Evolutionary conservation across 2,888 invertebrate species (phyloP).

Genomic region (Cosmia pyralina): DNA sequence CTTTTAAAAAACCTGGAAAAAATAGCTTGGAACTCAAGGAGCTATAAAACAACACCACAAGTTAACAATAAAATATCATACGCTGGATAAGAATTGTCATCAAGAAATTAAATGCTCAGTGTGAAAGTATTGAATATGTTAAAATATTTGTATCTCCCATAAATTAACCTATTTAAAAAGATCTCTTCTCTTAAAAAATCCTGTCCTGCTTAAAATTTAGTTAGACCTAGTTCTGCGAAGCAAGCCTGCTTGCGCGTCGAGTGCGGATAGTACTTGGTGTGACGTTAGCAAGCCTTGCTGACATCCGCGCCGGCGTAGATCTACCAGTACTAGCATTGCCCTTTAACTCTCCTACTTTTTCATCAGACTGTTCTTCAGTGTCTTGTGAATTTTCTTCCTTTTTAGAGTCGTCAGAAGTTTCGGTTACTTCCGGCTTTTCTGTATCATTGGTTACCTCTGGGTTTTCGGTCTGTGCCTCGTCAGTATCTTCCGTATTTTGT

Average conservation of each 20-base stretch:
- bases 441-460: background rate
- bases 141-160: background rate
- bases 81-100: background rate
- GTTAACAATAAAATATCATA: background rate
- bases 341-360: slow-evolving; percentile 62
- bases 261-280: slow-evolving; percentile 79
- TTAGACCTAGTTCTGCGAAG: slow-evolving; percentile 65
- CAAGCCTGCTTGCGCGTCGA: slow-evolving; percentile 77
- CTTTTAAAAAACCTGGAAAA: background rate
- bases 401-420: slow-evolving; percentile 11
- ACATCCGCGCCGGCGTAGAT: slow-evolving; percentile 73
- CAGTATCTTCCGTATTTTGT: slow-evolving; percentile 4
- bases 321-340: slow-evolving; percentile 63
- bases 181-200: background rate
- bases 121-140: background rate
- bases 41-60: too few relatives aligned
- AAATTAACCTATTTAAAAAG: background rate
- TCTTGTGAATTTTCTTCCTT: slow-evolving; percentile 10
- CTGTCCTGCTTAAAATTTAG: slow-evolving; percentile 7
- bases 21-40: background rate
- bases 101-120: background rate
- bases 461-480: background rate
- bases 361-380: slow-evolving; percentile 23
- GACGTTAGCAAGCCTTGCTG: slow-evolving; percentile 70
- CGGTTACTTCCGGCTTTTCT: background rate